Evolutionary conservation across 2,888 invertebrate species (phyloP), one percentile per base, ranked within the genome.

Genomic region (Nycteola revayana): DNA sequence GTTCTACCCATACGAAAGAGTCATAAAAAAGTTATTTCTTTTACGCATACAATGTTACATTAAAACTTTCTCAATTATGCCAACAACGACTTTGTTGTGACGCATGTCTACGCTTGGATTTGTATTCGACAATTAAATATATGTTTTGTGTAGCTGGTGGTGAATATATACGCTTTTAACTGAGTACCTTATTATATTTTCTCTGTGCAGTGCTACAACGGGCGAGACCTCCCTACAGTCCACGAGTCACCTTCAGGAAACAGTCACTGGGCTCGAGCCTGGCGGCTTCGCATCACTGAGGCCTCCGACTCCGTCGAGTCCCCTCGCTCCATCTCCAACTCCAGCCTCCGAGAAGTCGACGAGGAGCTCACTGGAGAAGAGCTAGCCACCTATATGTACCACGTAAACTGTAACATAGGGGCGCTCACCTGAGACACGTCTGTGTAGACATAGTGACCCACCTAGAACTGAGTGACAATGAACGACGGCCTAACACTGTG

Each of bases 281-380:
- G 78, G 66, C 58, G 75, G 7, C 66, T 67, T 1, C 67, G 72
- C 1, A 42, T 59, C 49, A 70, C 60, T 63, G 76, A 81, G 17
- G 66, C 62, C 9, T 81, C 85, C 0, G 84, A 83, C 60, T 83
- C 90, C 29, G 73, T 77, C 47, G 89, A 83, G 28, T 89, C 89
- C 10, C 84, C 88, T 25, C 86, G 90, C 21, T 90, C 92, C 40
- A 94, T 94, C 58, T 94, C 94, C 68, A 94, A 94, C 78, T 93
- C 93, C 36, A 94, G 94, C 60, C 86, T 94, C n/a, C 91, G 93
- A 32, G 93, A 94, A 66, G 80, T 93, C 44, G 93, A 93, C 55
- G 92, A 91, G 20, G 94, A 94, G 50, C 90, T 92, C 52, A 92
- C 91, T 6, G 92, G 92, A 5, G 90, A 91, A 30, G 94, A 94